Base-by-base conservation (phyloP, 2,797 vertebrate genomes). In the Onychomys torridus region DNA sequence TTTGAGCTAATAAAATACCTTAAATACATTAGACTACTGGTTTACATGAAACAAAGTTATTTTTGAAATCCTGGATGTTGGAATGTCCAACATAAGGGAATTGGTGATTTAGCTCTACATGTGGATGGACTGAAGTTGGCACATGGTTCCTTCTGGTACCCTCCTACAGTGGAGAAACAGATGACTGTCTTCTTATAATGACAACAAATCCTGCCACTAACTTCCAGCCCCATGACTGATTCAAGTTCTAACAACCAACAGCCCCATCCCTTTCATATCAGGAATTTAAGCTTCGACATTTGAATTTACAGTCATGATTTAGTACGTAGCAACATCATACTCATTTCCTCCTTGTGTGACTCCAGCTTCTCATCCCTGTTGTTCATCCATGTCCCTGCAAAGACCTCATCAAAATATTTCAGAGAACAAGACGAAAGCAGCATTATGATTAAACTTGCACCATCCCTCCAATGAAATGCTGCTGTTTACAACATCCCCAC, bases 371-470 rank as follows among this genome's bases (percentile, higher is more conserved):
- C 12, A 32, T 29, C 27, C 27, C 29, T 57, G 19, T 11, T 59
- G 5, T 7, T n/a, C 2, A 43, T 84, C 9, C 2, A 11, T 25
- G 10, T 87, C 25, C 25, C 46, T 23, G 29, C 4, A 34, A 63
- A 89, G 90, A 13, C 27, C 34, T 94, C 82, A 76, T 77, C 65
- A 49, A 90, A 65, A 76, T 0, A 3, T 85, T 92, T 76, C 32
- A 65, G 77, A 87, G 57, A 77, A 40, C 14, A 93, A 65, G 43
- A 77, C 2, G 91, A 94, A 94, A 91, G 13, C 25, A 40, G 49
- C 17, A 90, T 6, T 59, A n/a, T 46, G 40, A 71, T 23, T 32
- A 86, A 52, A 69, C 55, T 81, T 78, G 69, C 16, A 96, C 23
- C 34, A 71, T 95, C 73, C 27, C 11, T 92, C 55, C 6, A 12